phyloP scores from a whole-genome alignment of 2,113 vertebrate species.

The Procapra przewalskii region DNA sequence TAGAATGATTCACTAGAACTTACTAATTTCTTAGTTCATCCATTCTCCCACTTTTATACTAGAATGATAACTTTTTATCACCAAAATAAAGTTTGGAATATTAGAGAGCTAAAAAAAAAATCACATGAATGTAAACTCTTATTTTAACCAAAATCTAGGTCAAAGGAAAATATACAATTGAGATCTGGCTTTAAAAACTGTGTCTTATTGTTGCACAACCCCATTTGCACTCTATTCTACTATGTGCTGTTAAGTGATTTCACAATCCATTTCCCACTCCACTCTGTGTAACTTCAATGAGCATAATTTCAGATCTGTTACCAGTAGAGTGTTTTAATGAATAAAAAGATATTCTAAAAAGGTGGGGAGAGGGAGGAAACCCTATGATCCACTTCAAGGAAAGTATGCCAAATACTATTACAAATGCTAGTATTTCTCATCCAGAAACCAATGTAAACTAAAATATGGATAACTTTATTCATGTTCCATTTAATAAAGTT shows the following conservation, averaged over 20 bases:
- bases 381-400: not conserved
- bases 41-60: not conserved
- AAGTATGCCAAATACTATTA: not conserved
- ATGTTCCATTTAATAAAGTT: conserved; percentile 25
- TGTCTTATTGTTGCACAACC: not conserved
- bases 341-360: not conserved
- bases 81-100: not conserved
- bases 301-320: not conserved
- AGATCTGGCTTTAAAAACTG: not conserved
- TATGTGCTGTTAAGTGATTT: not conserved
- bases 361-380: not conserved
- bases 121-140: not conserved
- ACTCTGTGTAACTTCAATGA: conserved; percentile 3
- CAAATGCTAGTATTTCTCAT: conserved; percentile 44
- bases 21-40: not conserved
- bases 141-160: not conserved
- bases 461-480: conserved; percentile 25
- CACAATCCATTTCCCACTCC: not conserved
- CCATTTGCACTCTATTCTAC: not conserved
- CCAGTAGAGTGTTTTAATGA: not conserved
- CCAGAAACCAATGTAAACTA: conserved; percentile 32
- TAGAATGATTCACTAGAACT: not conserved
- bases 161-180: not conserved
- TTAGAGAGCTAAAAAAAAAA: not conserved
- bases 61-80: not conserved